Base-by-base conservation (phyloP, 2,888 invertebrate genomes). In the Aricia artaxerxes region DNA sequence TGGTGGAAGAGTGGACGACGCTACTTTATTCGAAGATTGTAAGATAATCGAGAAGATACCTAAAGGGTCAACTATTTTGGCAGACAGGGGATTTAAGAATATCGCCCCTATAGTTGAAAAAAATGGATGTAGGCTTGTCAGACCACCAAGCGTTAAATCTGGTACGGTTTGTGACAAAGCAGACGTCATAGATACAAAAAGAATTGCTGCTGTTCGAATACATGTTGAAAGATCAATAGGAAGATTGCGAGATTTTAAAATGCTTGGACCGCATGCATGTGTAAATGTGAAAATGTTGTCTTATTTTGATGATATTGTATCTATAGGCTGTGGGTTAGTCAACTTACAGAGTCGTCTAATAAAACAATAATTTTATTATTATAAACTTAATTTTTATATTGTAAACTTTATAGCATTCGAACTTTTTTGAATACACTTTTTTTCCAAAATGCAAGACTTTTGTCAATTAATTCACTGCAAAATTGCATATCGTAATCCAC, bases 1-100 rank as follows among this genome's bases (percentile, higher is more conserved):
- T 83, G 87, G 87, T 49, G 86, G 88, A 0, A 80, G 81, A 53
- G 79, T 78, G 16, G 13, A 81, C 6, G 83, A 84, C 57, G 60
- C 75, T n/a, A 61, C 13, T 24, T 81, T 83, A 57, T 79, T 83
- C 80, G 81, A 82, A 78, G 79, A 83, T 31, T 77, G 82, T 38
- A 44, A 64, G 6, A 44, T 61, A 72, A 53, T 78, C 44, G 72
- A 72, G 44, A 73, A 31, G 7, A 24, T 78, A 31, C 73, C 49
- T 16, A 31, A 61, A 69, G 40, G 38, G 13, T 16, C 61, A 35
- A 35, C 78, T 35, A 78, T 78, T 64, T 38, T 78, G 40, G 76
- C 16, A 73, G 38, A 78, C 60, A 53, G 72, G 61, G 60, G 77
- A 61, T 80, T 80, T 44, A 80, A 80, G 60, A 69, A 69, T 69